Conservation (phyloP, 1,140 invertebrate genomes). For the Platyura marginata region DNA sequence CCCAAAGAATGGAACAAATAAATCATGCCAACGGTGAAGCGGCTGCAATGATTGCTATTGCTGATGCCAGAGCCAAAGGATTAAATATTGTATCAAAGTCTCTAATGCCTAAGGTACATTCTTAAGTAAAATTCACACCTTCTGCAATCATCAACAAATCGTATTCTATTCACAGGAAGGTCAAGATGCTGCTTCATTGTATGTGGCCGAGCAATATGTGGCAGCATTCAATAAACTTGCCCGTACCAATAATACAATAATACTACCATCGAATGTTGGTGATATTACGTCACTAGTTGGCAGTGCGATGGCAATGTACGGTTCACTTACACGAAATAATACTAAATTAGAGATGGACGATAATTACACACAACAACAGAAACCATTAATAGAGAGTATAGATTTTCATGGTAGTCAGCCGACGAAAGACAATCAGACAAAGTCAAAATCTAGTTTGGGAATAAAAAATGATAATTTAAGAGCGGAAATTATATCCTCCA, state of each 20-base stretch:
- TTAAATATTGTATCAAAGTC: not conserved
- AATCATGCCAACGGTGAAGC: slow-evolving; percentile 79
- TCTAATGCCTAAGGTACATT: not conserved
- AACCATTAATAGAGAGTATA: too few species aligned
- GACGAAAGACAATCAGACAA: too few species aligned
- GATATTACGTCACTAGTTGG: slow-evolving; percentile 71
- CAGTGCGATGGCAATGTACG: slow-evolving; percentile 42
- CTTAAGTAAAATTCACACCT: not conserved
- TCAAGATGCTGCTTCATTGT: slow-evolving; percentile 75
- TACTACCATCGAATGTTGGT: slow-evolving; percentile 77
- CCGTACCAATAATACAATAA: slow-evolving; percentile 83
- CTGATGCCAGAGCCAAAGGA: slow-evolving; percentile 59
- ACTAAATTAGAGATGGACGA: too few species aligned
- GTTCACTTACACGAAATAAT: too few species aligned
- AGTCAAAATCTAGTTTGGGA: too few species aligned
- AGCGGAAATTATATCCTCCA: too few species aligned
- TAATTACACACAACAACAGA: too few species aligned
- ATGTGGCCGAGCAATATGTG: slow-evolving; percentile 90
- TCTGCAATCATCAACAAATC: slow-evolving; percentile 7
- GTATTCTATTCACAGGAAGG: slow-evolving; percentile 53
- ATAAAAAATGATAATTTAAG: too few species aligned
- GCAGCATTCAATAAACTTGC: slow-evolving; percentile 83
- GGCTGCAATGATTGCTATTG: slow-evolving; percentile 65
- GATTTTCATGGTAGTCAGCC: too few species aligned
- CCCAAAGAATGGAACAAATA: slow-evolving; percentile 70